These are phyloP conservation scores for Prolemur simus DNA, from an alignment of 2,113 vertebrate species.

Conservation along the genomic window DNA sequence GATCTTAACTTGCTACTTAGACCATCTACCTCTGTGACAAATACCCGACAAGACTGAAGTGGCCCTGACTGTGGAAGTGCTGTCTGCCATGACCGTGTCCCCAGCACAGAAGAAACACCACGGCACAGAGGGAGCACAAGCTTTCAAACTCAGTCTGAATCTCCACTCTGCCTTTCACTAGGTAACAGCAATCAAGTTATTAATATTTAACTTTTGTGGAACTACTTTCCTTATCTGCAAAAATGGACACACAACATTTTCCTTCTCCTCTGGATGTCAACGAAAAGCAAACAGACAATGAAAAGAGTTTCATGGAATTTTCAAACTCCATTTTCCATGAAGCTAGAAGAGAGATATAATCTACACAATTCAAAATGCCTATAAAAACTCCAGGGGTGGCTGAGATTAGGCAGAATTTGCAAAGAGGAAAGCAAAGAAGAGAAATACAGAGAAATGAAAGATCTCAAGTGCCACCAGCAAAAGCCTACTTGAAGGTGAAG, in stretches of 20 bases:
- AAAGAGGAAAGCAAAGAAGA: neutral
- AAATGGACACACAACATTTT: neutral
- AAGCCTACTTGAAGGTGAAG: neutral
- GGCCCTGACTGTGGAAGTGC: neutral
- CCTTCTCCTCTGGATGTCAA: neutral
- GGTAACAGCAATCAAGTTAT: neutral
- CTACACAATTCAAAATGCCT: neutral
- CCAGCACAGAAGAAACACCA: neutral
- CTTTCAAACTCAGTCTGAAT: neutral
- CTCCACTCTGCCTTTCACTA: neutral
- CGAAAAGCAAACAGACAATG: neutral
- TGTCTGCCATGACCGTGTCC: neutral
- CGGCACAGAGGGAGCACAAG: neutral
- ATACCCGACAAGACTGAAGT: neutral
- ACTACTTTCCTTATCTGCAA: neutral
- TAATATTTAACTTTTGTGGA: neutral
- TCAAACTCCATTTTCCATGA: constrained; percentile 5
- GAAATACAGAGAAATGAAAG: neutral
- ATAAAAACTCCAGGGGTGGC: neutral
- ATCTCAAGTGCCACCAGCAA: neutral
- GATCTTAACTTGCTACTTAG: neutral
- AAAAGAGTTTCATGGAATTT: neutral
- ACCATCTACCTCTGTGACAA: neutral
- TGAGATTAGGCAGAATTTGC: neutral
- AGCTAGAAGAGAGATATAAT: neutral